phyloP scores from a whole-genome alignment of 2,797 vertebrate genomes.

The Microctenopoma steveboyesi region DNA sequence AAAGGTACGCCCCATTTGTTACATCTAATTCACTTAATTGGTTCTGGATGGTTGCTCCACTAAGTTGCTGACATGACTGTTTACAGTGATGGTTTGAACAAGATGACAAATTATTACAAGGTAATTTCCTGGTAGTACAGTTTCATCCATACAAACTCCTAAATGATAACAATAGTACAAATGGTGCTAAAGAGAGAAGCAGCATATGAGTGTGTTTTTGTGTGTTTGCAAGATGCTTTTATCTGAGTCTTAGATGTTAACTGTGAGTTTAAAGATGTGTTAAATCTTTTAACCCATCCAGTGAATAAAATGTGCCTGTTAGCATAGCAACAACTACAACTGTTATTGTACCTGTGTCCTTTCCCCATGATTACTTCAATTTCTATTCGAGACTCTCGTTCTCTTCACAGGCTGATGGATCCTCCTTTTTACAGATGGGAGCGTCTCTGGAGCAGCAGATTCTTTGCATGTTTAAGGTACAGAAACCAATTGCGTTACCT shows the following conservation, averaged over 20 bases:
- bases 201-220: slow-evolving; percentile 4
- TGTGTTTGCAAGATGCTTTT: background rate
- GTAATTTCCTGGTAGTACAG: background rate
- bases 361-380: background rate
- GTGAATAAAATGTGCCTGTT: background rate
- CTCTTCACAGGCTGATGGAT: slow-evolving; percentile 88
- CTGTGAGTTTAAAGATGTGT: too few relatives aligned
- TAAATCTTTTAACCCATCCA: background rate
- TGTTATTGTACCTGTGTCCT: background rate
- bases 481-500: background rate
- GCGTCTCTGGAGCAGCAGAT: slow-evolving; percentile 97
- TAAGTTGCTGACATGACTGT: slow-evolving; percentile 15
- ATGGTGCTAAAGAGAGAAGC: slow-evolving; percentile 14
- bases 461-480: slow-evolving; percentile 94
- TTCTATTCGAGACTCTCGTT: slow-evolving; percentile 7
- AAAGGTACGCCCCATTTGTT: slow-evolving; percentile 1
- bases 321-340: background rate
- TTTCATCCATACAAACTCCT: slow-evolving; percentile 11
- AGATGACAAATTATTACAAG: slow-evolving; percentile 19
- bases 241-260: too few relatives aligned
- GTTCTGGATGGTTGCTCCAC: slow-evolving; percentile 18
- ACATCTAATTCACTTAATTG: slow-evolving; percentile 43
- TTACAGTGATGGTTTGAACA: slow-evolving; percentile 10
- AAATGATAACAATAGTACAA: slow-evolving; percentile 22
- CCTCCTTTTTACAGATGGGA: slow-evolving; percentile 95